Conservation (phyloP, 1,140 invertebrate genomes). For the Bombus superbus region DNA sequence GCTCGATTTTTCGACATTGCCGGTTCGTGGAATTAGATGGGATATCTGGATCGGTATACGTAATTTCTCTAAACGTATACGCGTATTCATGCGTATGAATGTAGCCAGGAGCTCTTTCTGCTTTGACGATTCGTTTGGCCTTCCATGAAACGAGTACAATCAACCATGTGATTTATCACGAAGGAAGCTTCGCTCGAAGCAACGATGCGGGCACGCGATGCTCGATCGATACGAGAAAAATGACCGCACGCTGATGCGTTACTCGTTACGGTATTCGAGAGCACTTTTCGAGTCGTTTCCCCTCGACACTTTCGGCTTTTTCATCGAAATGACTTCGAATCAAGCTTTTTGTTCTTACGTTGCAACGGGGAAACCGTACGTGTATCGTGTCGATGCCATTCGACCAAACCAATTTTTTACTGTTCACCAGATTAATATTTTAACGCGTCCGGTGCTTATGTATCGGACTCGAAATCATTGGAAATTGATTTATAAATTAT, state of each 20-base stretch:
- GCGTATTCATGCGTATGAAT: not conserved
- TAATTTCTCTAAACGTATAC: not conserved
- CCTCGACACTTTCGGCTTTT: not conserved
- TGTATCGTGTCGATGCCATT: not conserved
- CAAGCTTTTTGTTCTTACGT: no score
- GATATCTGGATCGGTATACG: not conserved
- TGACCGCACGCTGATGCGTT: not conserved
- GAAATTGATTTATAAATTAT: no score
- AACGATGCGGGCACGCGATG: not conserved
- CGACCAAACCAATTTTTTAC: not conserved
- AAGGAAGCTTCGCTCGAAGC: slow-evolving; percentile 5
- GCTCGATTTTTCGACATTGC: slow-evolving; percentile 15
- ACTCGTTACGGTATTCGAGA: not conserved
- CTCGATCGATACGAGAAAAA: slow-evolving; percentile 22
- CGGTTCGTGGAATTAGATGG: slow-evolving; percentile 37
- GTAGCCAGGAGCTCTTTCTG: not conserved
- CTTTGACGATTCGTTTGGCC: slow-evolving; percentile 25
- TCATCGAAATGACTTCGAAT: not conserved
- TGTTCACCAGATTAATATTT: no score
- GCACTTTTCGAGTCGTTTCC: not conserved
- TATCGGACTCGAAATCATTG: no score
- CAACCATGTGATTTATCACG: slow-evolving; percentile 21
- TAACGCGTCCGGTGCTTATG: no score
- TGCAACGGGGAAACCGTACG: not conserved
- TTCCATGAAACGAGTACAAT: slow-evolving; percentile 1